Evolutionary conservation across 2,797 vertebrate species (phyloP).

Genomic region (Alfaro cultratus): DNA sequence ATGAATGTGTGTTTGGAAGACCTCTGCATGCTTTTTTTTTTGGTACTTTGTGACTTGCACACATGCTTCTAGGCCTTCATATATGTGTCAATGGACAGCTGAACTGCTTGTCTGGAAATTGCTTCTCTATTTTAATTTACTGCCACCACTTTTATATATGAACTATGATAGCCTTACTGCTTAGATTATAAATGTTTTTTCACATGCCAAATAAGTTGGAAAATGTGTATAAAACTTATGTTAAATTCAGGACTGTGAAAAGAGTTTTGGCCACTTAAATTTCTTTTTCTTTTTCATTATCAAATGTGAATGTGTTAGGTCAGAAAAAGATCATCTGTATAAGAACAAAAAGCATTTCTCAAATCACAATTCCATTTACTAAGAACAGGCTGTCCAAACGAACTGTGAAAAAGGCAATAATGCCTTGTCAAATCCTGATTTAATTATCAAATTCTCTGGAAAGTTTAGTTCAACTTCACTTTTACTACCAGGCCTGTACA

Average conservation of each 20-base stretch:
- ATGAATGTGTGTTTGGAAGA: slow-evolving; percentile 8
- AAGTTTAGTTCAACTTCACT: neutral
- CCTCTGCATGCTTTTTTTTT: neutral
- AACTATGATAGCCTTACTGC: neutral
- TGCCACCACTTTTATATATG: slow-evolving; percentile 33
- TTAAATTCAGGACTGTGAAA: neutral
- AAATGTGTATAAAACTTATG: neutral
- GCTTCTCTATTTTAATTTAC: slow-evolving; percentile 10
- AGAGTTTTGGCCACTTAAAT: neutral
- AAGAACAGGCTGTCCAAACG: neutral
- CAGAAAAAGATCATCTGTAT: neutral
- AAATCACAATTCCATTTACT: neutral
- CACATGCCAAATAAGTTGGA: neutral
- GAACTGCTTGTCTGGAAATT: slow-evolving; percentile 31
- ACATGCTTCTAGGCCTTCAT: slow-evolving; percentile 16
- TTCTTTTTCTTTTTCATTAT: neutral
- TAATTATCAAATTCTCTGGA: neutral
- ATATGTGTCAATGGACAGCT: slow-evolving; percentile 8
- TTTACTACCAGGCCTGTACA: neutral
- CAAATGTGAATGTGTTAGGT: neutral
- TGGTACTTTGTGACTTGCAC: neutral
- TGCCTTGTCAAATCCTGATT: neutral
- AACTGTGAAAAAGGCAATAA: neutral
- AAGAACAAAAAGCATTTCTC: neutral
- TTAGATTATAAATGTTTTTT: neutral